Base-by-base conservation (phyloP, 2,797 vertebrate species). In the Sebastes oblongus region DNA sequence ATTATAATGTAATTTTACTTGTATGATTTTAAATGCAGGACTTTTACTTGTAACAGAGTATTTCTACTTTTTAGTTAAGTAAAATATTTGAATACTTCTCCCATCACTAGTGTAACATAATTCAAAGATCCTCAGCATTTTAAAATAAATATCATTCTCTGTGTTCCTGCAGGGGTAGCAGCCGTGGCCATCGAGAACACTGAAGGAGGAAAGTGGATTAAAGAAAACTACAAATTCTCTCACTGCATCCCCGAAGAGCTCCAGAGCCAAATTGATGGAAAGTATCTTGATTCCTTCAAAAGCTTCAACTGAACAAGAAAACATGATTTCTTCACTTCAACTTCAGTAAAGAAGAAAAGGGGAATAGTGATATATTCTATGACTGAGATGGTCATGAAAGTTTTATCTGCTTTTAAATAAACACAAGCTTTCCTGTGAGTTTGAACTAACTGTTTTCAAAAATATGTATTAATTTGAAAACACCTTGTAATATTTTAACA, bases 131-230 rank as follows among this genome's bases (percentile, higher is more conserved):
- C 25, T 10, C 22, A 30, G 8, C 25, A 8, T 22, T 5, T 27
- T 8, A 4, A 39, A 5, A 11, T 30, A 14, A 68, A 66, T 32
- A 8, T 71, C 8, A 32, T 3, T 3, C 16, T 16, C 1, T 8
- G 32, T 67, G 36, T 30, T 50, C 61, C 39, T 82, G 36, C 78
- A 98, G 97, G 97, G 0, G 89, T 98, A 0, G 95, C 96, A 3
- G 94, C 96, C 4, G 85, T 98, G 85, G 97, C 96, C 88, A 96
- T 97, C 1, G 97, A 98, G 91, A 96, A 95, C 95, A 97, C 95
- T 0, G 92, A 96, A 32, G 96, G 97, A 0, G 97, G 97, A 12
- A 93, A 74, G 55, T 97, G 97, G 97, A 95, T 98, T 67, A 97
- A 90, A 86, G 93, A 95, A 76, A 94, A 72, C 58, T 97, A 98